Base-by-base conservation (phyloP, 2,113 vertebrate species). In the Orthonyx spaldingii region DNA sequence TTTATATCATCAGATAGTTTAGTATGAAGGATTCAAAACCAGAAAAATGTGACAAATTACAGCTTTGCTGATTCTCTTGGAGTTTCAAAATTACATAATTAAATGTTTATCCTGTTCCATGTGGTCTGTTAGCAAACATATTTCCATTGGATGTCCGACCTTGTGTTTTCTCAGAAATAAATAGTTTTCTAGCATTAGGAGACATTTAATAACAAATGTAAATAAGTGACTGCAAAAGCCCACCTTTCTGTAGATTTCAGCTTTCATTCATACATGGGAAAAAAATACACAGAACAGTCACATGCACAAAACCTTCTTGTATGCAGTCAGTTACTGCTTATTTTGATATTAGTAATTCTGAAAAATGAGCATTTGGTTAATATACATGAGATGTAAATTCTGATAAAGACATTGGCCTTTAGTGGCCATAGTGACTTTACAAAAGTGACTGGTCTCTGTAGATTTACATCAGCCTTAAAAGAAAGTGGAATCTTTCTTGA, bases 121-220 rank as follows among this genome's bases (percentile, higher is more conserved):
- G 56, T 81, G 56, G 44, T 78, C 64, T 90, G 53, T 84, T 78
- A 92, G 86, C 91, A 97, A 94, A 96, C 50, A 18, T 39, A 78
- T 82, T 88, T 92, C 39, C 18, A 16, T 6, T 65, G 33, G 27
- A 69, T 89, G 20, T 10, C 7, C 0, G 3, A 50, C 57, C 24
- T 81, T 71, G 33, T 4, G 0, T 84, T 93, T 96, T 81, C 44
- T 83, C 60, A 79, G 56, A 71, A 89, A 86, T 52, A 63, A 91
- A 42, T 14, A 35, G 4, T 22, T 76, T 49, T 78, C 56, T 95
- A 46, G 30, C 23, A 61, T 0, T 63, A 35, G 28, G n/a, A 91
- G 56, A 32, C 2, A 4, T 68, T 87, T 94, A 76, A 84, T 88
- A 71, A 50, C 6, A 37, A 86, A 44, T 69, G 52, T 81, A 68